These are phyloP conservation scores for Gracilinanus agilis DNA, from an alignment of 2,113 vertebrate species.

Conservation along the genomic window DNA sequence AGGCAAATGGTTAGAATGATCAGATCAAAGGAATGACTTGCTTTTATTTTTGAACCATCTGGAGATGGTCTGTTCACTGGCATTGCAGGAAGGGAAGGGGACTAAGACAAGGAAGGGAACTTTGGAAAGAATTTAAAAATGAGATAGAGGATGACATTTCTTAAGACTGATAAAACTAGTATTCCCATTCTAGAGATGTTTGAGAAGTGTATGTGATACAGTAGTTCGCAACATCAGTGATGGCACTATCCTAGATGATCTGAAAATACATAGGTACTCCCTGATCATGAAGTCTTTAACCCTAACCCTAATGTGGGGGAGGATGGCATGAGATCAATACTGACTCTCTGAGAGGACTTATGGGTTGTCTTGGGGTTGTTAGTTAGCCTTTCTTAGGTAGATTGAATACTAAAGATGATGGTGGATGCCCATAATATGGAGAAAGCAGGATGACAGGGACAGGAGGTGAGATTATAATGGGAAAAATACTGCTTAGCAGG, in stretches of 20 bases:
- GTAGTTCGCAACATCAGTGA: background rate
- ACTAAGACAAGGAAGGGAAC: background rate
- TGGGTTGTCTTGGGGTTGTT: background rate
- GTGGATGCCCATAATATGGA: background rate
- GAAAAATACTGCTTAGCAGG: fast-evolving
- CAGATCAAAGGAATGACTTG: background rate
- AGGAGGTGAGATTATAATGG: too few relatives aligned
- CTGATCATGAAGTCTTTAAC: background rate
- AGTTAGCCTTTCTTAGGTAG: background rate
- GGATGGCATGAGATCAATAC: background rate
- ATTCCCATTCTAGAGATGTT: background rate
- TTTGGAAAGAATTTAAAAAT: background rate
- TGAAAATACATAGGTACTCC: background rate
- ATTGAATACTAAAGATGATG: fast-evolving
- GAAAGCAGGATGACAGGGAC: background rate
- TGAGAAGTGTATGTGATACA: background rate
- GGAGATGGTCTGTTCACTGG: background rate
- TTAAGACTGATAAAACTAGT: background rate
- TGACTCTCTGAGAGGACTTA: background rate
- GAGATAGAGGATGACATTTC: background rate
- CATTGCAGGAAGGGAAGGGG: background rate
- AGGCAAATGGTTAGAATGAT: constrained; percentile 8
- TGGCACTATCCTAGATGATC: background rate
- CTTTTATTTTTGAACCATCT: background rate
- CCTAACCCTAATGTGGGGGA: background rate